Evolutionary conservation across 2,797 vertebrate genomes (phyloP).

Genomic region (Bovichtus diacanthus): DNA sequence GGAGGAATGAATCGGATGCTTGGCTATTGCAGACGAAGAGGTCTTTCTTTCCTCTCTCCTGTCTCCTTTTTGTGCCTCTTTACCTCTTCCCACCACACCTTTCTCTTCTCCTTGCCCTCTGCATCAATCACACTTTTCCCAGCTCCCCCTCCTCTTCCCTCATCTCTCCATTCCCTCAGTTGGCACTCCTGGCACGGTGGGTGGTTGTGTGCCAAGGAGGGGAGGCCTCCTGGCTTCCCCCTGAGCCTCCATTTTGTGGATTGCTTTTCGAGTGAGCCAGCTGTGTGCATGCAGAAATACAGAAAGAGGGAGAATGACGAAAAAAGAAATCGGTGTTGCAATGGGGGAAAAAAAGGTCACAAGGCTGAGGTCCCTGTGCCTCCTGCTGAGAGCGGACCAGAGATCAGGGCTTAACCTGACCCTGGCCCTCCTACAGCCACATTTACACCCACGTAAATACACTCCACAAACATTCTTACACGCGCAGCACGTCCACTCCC

Average conservation of each 20-base stretch:
- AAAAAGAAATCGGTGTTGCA: conserved; percentile 61
- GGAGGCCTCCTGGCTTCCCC: conserved; percentile 59
- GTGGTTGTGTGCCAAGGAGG: conserved; percentile 64
- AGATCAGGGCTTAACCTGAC: conserved; percentile 65
- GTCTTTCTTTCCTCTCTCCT: conserved; percentile 17
- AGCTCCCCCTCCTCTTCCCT: conserved; percentile 12
- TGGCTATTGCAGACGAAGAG: conserved; percentile 45
- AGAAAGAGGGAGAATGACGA: conserved; percentile 23
- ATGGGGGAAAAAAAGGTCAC: conserved; percentile 61
- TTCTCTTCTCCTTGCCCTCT: background rate
- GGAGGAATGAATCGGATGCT: conserved; percentile 73
- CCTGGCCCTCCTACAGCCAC: conserved; percentile 35
- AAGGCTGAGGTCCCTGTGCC: conserved; percentile 59
- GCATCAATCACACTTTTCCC: conserved; percentile 40
- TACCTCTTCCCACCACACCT: conserved; percentile 43
- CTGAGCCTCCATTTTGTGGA: conserved; percentile 60
- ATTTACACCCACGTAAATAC: conserved; percentile 47
- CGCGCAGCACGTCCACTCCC: background rate
- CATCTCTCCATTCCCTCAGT: conserved; percentile 55
- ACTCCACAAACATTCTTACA: conserved; percentile 27
- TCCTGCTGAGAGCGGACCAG: conserved; percentile 55
- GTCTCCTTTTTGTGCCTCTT: conserved; percentile 10
- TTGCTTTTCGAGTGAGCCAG: conserved; percentile 39
- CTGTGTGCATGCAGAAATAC: conserved; percentile 38
- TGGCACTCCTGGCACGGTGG: conserved; percentile 68